Percentiles rank a stretch among this genome's conserved stretches.
These are phyloP conservation scores for Eupithecia subfuscata DNA, from an alignment of 2,888 invertebrate species.

Conservation along the genomic window DNA sequence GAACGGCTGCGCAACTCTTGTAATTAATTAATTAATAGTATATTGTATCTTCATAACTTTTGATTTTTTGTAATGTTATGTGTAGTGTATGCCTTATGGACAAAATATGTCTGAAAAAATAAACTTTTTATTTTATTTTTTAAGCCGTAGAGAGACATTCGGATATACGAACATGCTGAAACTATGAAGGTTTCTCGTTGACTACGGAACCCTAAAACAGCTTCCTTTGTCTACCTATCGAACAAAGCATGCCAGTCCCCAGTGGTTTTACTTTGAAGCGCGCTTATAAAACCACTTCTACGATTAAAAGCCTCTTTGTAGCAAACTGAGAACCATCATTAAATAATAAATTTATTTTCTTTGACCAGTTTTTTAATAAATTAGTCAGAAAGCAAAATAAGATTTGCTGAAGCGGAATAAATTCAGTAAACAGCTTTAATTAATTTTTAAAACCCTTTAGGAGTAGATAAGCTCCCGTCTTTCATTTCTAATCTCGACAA, in stretches of 20 bases:
- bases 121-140: no score
- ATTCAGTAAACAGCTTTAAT: not conserved
- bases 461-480: not conserved
- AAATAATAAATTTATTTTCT: not conserved
- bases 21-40: no score
- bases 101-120: no score
- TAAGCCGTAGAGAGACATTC: not conserved
- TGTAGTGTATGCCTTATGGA: no score
- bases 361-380: not conserved
- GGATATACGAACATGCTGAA: not conserved
- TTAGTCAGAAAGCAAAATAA: not conserved
- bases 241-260: not conserved
- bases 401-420: not conserved
- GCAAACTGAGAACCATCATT: not conserved
- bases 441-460: not conserved
- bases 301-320: not conserved
- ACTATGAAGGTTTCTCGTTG: not conserved
- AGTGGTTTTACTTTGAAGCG: not conserved
- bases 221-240: not conserved
- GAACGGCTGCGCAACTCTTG: no score
- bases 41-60: no score
- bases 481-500: not conserved
- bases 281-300: not conserved
- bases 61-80: no score
- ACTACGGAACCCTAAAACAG: not conserved